Percentiles rank a stretch among this genome's conserved stretches.
These are phyloP conservation scores for Hydrozoanthus tunicans DNA, from an alignment of 64 coral and sea anemone genomes.

Conservation along the genomic window DNA sequence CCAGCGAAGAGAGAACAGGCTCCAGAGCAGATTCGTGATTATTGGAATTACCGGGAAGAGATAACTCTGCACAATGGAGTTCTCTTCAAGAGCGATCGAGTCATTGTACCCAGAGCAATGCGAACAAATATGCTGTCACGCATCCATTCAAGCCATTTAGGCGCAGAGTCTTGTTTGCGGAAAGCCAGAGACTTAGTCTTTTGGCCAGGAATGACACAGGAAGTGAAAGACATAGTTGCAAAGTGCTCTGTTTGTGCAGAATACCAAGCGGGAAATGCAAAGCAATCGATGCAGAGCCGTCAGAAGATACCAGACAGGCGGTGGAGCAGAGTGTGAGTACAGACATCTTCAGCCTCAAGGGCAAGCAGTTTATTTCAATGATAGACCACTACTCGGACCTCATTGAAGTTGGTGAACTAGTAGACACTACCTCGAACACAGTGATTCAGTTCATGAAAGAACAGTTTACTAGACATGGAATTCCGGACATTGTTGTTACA, in stretches of 20 bases:
- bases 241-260: not conserved
- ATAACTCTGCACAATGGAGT: constrained; percentile 1
- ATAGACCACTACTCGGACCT: not conserved
- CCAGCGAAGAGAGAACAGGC: no score
- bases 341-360: not conserved
- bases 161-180: not conserved
- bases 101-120: constrained; percentile 17
- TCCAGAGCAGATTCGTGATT: no score
- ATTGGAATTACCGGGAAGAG: not conserved
- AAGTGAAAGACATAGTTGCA: not conserved
- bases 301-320: no score
- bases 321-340: no score
- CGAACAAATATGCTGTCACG: constrained; percentile 4
- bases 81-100: not conserved
- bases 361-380: not conserved
- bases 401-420: not conserved
- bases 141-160: constrained; percentile 17
- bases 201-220: not conserved
- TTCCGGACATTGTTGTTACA: constrained; percentile 35
- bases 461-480: constrained; percentile 14
- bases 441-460: constrained; percentile 7
- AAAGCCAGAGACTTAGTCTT: constrained; percentile 3
- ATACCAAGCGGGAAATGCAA: not conserved
- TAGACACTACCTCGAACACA: not conserved
- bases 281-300: not conserved